These are phyloP conservation scores for Leptinotarsa rubiginosa DNA, from an alignment of 2,888 invertebrate species.

Conservation along the genomic window DNA sequence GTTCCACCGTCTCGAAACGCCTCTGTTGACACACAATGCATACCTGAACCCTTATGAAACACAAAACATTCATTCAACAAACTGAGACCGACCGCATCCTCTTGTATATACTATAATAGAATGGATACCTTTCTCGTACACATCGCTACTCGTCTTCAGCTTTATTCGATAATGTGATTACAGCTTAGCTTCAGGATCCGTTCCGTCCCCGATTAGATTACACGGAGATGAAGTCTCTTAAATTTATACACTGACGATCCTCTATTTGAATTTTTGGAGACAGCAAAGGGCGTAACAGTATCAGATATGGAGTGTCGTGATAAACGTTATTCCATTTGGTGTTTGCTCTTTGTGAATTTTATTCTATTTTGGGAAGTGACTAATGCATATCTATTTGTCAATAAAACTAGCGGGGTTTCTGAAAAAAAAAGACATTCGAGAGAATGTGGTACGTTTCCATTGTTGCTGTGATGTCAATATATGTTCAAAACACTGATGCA, in stretches of 20 bases:
- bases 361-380: constrained; percentile 1
- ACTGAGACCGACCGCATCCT: constrained; percentile 3
- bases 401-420: background rate
- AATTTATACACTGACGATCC: background rate
- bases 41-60: constrained; percentile 2
- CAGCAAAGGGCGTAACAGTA: constrained; percentile 32
- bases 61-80: constrained; percentile 9
- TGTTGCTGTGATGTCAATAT: background rate
- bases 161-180: constrained; percentile 15
- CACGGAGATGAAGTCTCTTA: background rate
- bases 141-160: constrained; percentile 4
- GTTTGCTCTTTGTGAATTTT: constrained; percentile 1
- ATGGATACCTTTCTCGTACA: constrained; percentile 15
- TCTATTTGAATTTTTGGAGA: constrained; percentile 31
- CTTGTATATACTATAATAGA: constrained; percentile 4
- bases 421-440: background rate
- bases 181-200: constrained; percentile 1
- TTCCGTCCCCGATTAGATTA: constrained; percentile 14
- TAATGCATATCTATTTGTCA: constrained; percentile 10
- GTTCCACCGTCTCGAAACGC: constrained; percentile 4
- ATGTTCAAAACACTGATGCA: too few species aligned
- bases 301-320: constrained; percentile 17
- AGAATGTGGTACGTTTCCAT: background rate
- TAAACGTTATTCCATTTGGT: constrained; percentile 12
- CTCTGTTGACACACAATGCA: constrained; percentile 8